phyloP scores from a whole-genome alignment of 2,113 vertebrate genomes.

The Pao palembangensis region DNA sequence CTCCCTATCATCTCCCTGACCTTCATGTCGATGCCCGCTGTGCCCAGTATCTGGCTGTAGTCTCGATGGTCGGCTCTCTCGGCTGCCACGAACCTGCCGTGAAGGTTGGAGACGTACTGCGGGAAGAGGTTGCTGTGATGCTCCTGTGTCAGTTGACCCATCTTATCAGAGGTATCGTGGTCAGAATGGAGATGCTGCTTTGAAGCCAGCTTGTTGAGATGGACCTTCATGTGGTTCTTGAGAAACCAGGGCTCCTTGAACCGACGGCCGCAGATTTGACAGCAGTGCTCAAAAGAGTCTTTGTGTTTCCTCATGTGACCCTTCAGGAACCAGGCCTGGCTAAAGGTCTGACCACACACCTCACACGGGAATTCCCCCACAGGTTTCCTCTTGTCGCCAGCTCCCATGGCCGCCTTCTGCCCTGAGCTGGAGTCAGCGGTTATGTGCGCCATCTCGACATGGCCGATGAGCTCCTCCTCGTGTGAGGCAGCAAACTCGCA shows the following conservation, averaged over 20 bases:
- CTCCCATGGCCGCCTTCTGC: conserved; percentile 71
- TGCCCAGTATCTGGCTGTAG: conserved; percentile 83
- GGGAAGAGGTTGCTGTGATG: conserved; percentile 89
- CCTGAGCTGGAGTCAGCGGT: conserved; percentile 87
- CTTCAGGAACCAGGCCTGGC: conserved; percentile 98
- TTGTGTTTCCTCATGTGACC: conserved; percentile 99
- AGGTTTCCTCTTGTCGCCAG: conserved; percentile 81
- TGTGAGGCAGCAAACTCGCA: conserved; percentile 95
- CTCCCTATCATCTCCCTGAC: conserved; percentile 92
- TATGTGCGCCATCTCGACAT: conserved; percentile 95
- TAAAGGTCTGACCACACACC: conserved; percentile 95
- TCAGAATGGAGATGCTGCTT: conserved; percentile 80
- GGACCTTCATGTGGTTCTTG: conserved; percentile 99
- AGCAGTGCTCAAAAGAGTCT: conserved; percentile 98
- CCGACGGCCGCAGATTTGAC: conserved; percentile 94
- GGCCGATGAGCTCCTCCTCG: conserved; percentile 95
- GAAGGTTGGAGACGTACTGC: conserved; percentile 90
- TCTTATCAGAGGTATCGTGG: conserved; percentile 62
- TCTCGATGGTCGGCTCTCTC: conserved; percentile 84
- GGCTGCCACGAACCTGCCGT: conserved; percentile 84
- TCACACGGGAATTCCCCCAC: conserved; percentile 92
- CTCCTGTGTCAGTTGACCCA: conserved; percentile 84
- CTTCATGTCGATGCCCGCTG: conserved; percentile 86
- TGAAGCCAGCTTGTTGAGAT: conserved; percentile 93
- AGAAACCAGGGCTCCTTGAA: conserved; percentile 99